phyloP scores from a whole-genome alignment of 2,797 vertebrate genomes.

The Tragopan temminckii region DNA sequence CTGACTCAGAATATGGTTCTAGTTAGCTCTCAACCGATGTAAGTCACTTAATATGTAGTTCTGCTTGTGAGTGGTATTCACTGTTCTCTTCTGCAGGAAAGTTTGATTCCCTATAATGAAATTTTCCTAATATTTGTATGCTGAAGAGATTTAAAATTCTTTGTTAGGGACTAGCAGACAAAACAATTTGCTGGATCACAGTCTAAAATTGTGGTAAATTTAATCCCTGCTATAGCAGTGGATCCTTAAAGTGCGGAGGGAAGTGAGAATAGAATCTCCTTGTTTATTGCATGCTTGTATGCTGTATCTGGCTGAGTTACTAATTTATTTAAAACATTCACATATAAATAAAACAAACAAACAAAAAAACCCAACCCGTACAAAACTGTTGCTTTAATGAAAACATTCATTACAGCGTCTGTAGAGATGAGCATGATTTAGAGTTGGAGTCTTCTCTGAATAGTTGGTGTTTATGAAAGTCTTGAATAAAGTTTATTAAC shows the following conservation, averaged over 20 bases:
- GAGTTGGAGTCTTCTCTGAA: background rate
- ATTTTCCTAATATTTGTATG: background rate
- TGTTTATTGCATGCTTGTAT: background rate
- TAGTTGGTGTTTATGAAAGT: background rate
- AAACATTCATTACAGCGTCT: background rate
- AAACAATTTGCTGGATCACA: background rate
- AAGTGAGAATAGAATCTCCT: background rate
- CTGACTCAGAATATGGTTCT: background rate
- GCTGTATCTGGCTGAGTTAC: background rate
- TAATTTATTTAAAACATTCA: rapidly evolving
- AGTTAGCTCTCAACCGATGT: background rate
- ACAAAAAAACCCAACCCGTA: too few relatives aligned
- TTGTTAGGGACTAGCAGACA: background rate
- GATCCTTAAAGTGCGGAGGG: background rate
- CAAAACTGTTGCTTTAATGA: background rate
- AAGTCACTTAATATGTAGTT: background rate
- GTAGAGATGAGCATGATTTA: background rate
- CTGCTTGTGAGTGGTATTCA: background rate
- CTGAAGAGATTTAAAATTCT: background rate
- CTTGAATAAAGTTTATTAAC: background rate
- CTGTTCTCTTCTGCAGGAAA: background rate
- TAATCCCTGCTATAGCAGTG: background rate
- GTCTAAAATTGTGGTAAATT: background rate
- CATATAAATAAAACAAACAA: background rate
- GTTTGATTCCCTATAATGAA: background rate